Percentiles rank a stretch among this genome's conserved stretches.
Conservation (phyloP, 2,113 vertebrate species). For the Python bivittatus region DNA sequence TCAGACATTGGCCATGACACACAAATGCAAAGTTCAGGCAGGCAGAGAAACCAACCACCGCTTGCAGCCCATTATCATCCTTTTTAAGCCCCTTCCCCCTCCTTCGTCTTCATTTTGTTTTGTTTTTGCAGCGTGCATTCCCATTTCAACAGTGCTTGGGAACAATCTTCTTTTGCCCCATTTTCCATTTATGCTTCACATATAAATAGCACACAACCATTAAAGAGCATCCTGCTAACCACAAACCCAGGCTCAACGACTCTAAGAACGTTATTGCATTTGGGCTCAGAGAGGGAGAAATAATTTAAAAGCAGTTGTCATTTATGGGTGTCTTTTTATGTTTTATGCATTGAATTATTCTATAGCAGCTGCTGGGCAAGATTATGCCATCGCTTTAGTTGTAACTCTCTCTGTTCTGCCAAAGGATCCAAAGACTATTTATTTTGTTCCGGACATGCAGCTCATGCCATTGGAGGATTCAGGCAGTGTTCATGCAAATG, state of each 20-base stretch:
- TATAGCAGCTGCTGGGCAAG: slow-evolving; percentile 40
- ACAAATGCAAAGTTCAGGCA: background rate
- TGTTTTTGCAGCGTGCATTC: slow-evolving; percentile 8
- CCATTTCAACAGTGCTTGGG: slow-evolving; percentile 58
- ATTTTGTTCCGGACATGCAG: background rate
- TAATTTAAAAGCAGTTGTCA: slow-evolving; percentile 67
- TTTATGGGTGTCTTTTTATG: slow-evolving; percentile 49
- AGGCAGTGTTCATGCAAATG: background rate
- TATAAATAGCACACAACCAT: slow-evolving; percentile 55
- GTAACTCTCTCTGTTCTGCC: slow-evolving; percentile 6
- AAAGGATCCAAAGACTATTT: background rate
- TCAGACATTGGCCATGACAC: background rate
- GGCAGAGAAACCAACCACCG: background rate
- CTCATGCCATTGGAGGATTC: background rate
- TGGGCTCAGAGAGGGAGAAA: slow-evolving; percentile 58
- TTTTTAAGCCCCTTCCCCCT: slow-evolving; percentile 29
- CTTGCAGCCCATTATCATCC: background rate
- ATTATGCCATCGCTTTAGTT: slow-evolving; percentile 41
- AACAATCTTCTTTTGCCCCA: slow-evolving; percentile 49
- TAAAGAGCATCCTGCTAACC: slow-evolving; percentile 33
- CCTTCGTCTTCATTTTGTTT: background rate
- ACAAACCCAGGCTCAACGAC: background rate
- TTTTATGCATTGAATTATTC: slow-evolving; percentile 60
- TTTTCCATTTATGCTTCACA: slow-evolving; percentile 56
- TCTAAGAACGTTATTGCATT: slow-evolving; percentile 53